Conservation (phyloP, 53 echinoderm and acorn worm genomes). For the Hippasteria phrygiana region DNA sequence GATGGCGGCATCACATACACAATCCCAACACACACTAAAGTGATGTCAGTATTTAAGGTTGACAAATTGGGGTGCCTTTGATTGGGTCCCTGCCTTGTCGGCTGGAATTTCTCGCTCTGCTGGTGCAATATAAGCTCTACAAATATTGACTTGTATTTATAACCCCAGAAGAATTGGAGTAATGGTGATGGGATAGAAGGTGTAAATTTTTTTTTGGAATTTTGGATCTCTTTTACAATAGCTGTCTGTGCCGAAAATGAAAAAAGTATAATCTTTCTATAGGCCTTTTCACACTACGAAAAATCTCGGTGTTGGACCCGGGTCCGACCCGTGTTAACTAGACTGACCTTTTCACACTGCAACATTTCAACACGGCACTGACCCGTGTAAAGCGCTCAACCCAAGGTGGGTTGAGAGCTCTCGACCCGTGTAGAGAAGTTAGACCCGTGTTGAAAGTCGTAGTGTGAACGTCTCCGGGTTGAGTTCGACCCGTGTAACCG, state of each 20-base stretch:
- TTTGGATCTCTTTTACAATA: background rate
- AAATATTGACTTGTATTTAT: conserved; percentile 58
- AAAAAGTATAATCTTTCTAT: no score
- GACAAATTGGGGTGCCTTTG: conserved; percentile 55
- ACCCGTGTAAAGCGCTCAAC: no score
- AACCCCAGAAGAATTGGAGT: conserved; percentile 36
- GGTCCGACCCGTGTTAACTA: no score
- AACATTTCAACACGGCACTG: no score
- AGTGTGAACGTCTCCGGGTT: no score
- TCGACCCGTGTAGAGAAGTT: no score
- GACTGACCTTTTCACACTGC: no score
- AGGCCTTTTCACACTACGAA: no score
- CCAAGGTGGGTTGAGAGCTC: no score
- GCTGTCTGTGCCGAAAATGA: background rate
- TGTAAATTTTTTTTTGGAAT: conserved; percentile 27
- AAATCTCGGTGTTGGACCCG: no score
- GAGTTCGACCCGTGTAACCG: no score
- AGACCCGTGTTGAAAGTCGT: no score
- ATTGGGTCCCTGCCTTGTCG: background rate
- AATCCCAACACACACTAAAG: conserved; percentile 11
- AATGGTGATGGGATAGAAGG: conserved; percentile 28
- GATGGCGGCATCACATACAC: background rate
- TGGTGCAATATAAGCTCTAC: conserved; percentile 30
- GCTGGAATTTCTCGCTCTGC: conserved; percentile 18
- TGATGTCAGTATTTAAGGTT: conserved; percentile 54